phyloP scores from a whole-genome alignment of 2,888 invertebrate species.

The Suillia variegata region DNA sequence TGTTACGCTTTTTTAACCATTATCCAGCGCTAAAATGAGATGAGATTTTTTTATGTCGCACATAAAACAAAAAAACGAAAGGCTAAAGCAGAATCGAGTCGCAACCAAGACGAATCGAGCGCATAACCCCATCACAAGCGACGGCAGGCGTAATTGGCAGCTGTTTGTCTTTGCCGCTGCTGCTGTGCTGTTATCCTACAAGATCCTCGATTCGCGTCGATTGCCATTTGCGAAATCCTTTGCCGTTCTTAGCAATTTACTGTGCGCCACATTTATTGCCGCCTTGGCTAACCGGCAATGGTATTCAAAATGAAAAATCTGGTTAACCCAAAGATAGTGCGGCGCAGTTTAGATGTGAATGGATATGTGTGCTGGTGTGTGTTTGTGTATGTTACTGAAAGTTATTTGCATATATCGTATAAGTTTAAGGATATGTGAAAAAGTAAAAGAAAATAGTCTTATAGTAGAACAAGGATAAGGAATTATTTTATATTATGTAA shows the following conservation, averaged over 20 bases:
- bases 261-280: constrained; percentile 14
- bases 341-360: constrained; percentile 5
- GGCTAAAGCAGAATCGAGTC: constrained; percentile 39
- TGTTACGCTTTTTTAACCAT: neutral
- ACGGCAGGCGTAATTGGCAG: constrained; percentile 31
- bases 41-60: neutral
- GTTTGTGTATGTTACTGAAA: neutral
- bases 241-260: neutral
- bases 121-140: neutral
- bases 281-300: constrained; percentile 14
- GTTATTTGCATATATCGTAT: too few relatives aligned
- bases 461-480: too few relatives aligned
- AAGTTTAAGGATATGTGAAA: too few relatives aligned
- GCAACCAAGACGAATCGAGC: constrained; percentile 45
- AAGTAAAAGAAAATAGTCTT: too few relatives aligned
- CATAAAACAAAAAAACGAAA: constrained; percentile 11
- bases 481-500: too few relatives aligned
- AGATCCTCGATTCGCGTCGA: neutral
- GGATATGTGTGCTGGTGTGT: neutral
- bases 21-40: neutral
- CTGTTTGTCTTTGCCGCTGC: neutral
- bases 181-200: too few relatives aligned
- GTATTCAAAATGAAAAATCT: constrained; percentile 37
- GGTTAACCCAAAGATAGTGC: constrained; percentile 39
- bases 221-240: neutral